Evolutionary conservation across 2,888 invertebrate species (phyloP).

Genomic region (Cantharis rufa): DNA sequence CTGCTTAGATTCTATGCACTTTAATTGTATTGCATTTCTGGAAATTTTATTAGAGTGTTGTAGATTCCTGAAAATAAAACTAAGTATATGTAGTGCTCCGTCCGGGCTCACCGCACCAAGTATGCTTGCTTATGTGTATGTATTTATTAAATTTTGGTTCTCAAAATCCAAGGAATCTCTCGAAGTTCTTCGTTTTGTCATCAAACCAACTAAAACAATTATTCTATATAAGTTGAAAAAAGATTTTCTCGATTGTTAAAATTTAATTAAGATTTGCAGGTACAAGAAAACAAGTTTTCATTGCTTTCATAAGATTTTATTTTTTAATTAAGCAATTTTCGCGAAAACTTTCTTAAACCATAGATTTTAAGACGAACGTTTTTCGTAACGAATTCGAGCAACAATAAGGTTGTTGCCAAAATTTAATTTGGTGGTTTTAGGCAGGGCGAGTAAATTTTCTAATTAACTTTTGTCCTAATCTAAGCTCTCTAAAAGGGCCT

Average conservation of each 20-base stretch:
- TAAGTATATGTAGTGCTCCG: not conserved
- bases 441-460: slow-evolving; percentile 14
- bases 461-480: slow-evolving; percentile 25
- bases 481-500: slow-evolving; percentile 4
- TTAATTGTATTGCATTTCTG: not conserved
- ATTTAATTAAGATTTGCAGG: not conserved
- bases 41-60: not conserved
- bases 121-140: not conserved
- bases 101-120: not conserved
- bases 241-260: not conserved
- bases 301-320: not conserved
- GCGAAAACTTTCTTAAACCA: not conserved
- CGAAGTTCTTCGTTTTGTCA: no score
- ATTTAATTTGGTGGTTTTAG: slow-evolving; percentile 12
- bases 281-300: not conserved
- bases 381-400: not conserved
- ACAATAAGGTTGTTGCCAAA: not conserved
- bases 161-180: no score
- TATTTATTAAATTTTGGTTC: no score
- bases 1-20: not conserved
- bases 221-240: not conserved
- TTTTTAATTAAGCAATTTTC: not conserved
- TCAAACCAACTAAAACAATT: no score
- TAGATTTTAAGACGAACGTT: not conserved
- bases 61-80: not conserved